phyloP scores from a whole-genome alignment of 2,797 vertebrate genomes.

The Cercopithecus mitis region DNA sequence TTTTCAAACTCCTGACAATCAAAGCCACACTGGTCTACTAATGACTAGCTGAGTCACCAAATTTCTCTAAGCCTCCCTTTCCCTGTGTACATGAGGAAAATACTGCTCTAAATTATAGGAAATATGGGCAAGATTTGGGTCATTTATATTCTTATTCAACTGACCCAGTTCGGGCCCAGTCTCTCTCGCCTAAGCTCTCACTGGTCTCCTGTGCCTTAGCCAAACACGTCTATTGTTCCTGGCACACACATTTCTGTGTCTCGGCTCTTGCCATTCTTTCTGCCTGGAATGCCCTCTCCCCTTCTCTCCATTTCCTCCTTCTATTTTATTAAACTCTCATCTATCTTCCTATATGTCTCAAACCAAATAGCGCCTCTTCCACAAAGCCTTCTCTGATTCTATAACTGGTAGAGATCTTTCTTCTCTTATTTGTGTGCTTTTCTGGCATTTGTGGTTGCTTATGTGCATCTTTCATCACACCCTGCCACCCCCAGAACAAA shows the following conservation, averaged over 20 bases:
- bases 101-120: slow-evolving; percentile 59
- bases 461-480: neutral
- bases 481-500: neutral
- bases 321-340: slow-evolving; percentile 1
- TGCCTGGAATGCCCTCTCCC: slow-evolving; percentile 45
- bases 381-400: neutral
- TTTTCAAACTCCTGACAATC: slow-evolving; percentile 13
- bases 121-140: slow-evolving; percentile 63
- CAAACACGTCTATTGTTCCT: slow-evolving; percentile 65
- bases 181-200: slow-evolving; percentile 35
- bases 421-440: slow-evolving; percentile 32
- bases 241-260: slow-evolving; percentile 53
- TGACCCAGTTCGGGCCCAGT: slow-evolving; percentile 70
- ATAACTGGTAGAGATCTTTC: neutral
- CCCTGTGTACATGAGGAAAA: neutral
- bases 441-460: slow-evolving; percentile 9
- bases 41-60: slow-evolving; percentile 40
- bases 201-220: slow-evolving; percentile 53
- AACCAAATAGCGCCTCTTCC: neutral
- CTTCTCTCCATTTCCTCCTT: neutral
- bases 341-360: neutral
- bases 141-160: slow-evolving; percentile 67
- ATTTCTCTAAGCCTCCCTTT: slow-evolving; percentile 45
- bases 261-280: slow-evolving; percentile 51
- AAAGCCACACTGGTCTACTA: slow-evolving; percentile 7